phyloP scores from a whole-genome alignment of 2,888 invertebrate genomes.

The Erebia epiphron region DNA sequence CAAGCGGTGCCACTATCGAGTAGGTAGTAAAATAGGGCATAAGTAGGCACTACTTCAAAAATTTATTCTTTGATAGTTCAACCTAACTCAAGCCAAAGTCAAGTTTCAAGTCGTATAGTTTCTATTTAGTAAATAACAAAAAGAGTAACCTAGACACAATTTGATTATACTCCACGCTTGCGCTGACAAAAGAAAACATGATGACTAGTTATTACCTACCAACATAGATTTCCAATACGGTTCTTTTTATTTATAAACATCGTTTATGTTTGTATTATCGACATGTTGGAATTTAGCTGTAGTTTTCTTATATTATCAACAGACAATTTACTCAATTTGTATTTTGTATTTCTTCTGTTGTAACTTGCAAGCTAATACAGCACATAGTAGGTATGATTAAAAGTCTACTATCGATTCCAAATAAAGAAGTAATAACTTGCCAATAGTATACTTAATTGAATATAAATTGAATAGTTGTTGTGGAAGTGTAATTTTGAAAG shows the following conservation, averaged over 20 bases:
- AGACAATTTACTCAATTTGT: too few species aligned
- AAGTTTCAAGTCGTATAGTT: background rate
- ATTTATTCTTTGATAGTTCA: too few species aligned
- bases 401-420: background rate
- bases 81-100: too few species aligned
- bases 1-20: too few species aligned
- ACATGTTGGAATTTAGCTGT: background rate
- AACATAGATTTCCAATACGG: constrained; percentile 5
- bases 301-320: background rate
- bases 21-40: too few species aligned
- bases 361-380: background rate
- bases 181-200: constrained; percentile 21
- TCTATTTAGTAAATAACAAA: constrained; percentile 12
- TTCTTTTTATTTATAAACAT: constrained; percentile 21
- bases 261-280: constrained; percentile 1
- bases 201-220: background rate
- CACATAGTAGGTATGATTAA: background rate
- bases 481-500: background rate
- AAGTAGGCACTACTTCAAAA: too few species aligned
- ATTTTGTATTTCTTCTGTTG: background rate
- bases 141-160: constrained; percentile 16
- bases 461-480: background rate
- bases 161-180: constrained; percentile 1
- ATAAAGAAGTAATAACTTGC: background rate
- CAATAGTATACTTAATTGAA: background rate